phyloP scores from a whole-genome alignment of 2,888 invertebrate genomes.

The Ophioninae sp. region DNA sequence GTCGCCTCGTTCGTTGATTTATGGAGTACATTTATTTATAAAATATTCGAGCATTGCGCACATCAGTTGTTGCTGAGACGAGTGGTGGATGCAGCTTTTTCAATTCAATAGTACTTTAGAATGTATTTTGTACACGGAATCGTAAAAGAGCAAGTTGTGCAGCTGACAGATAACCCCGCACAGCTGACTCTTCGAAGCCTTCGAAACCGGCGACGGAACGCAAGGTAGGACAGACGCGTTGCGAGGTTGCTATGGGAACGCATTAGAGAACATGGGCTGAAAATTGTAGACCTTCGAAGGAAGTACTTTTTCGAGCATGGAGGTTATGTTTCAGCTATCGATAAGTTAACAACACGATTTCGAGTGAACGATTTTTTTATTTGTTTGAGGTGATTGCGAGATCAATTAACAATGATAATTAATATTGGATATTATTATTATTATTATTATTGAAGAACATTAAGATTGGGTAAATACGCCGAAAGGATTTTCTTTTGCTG shows the following conservation, averaged over 20 bases:
- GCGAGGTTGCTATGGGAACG: conserved; percentile 42
- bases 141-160: neutral
- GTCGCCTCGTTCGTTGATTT: neutral
- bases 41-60: conserved; percentile 1
- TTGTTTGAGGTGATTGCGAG: too few relatives aligned
- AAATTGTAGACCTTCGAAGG: too few relatives aligned
- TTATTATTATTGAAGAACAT: too few relatives aligned
- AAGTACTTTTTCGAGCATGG: too few relatives aligned
- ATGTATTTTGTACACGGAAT: neutral
- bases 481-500: too few relatives aligned
- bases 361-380: too few relatives aligned
- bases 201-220: neutral
- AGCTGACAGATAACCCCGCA: conserved; percentile 22
- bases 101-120: neutral
- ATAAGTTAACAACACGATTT: too few relatives aligned
- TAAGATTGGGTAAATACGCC: too few relatives aligned
- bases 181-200: conserved; percentile 34
- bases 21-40: neutral
- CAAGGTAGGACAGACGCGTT: neutral
- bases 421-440: too few relatives aligned
- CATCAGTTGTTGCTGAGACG: neutral
- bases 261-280: neutral
- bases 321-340: too few relatives aligned
- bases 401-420: too few relatives aligned
- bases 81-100: neutral